Conservation (phyloP, 2,888 invertebrate species). For the Camponotus fellah region DNA sequence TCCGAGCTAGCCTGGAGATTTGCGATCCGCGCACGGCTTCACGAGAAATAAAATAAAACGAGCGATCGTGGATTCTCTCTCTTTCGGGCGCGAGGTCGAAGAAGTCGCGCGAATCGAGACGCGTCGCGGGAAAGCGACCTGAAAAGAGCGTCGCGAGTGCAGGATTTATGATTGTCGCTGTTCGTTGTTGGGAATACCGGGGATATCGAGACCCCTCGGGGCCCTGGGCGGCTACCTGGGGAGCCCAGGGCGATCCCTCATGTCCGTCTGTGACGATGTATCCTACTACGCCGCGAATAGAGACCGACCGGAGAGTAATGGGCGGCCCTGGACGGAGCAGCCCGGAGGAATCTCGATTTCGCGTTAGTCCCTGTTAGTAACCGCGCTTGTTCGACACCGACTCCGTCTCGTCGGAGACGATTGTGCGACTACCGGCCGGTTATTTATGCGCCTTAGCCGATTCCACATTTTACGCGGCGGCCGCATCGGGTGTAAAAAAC, state of each 20-base stretch:
- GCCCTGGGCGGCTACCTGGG: conserved; percentile 68
- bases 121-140: conserved; percentile 65
- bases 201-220: conserved; percentile 27
- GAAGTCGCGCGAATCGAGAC: conserved; percentile 62
- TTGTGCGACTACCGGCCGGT: conserved; percentile 52
- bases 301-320: conserved; percentile 57
- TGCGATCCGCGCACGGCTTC: not conserved
- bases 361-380: conserved; percentile 60
- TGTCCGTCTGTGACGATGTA: conserved; percentile 59
- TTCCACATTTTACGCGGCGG: conserved; percentile 62
- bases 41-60: conserved; percentile 60
- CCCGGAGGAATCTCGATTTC: conserved; percentile 59
- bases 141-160: conserved; percentile 60
- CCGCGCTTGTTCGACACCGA: conserved; percentile 70
- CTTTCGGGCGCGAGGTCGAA: conserved; percentile 34
- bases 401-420: conserved; percentile 56
- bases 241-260: conserved; percentile 65
- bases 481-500: conserved; percentile 45
- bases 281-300: conserved; percentile 51
- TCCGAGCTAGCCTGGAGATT: conserved; percentile 61
- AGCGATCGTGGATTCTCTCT: conserved; percentile 27
- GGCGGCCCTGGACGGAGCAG: conserved; percentile 38
- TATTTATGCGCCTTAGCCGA: conserved; percentile 74
- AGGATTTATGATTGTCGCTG: conserved; percentile 71
- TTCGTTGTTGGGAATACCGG: conserved; percentile 40